Base-by-base conservation (phyloP, 2,888 invertebrate species). In the Eurois occulta region DNA sequence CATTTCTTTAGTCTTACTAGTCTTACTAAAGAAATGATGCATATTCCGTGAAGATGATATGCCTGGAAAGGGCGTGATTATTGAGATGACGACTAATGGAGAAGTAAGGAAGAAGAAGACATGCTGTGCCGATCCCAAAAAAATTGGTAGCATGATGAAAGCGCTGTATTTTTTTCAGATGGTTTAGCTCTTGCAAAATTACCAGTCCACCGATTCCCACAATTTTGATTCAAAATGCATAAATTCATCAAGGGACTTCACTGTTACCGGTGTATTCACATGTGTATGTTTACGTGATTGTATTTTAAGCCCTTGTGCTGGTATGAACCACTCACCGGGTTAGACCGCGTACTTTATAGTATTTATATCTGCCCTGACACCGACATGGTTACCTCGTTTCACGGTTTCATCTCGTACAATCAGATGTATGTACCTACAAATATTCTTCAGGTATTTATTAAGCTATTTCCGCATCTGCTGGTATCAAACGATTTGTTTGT, bases 341-440 rank as follows among this genome's bases (percentile, higher is more conserved):
- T 16, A 48, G 24, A 52, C 52, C 24, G 21, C 4, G 64, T 71
- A 81, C 46, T 85, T 68, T 46, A 69, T 77, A 68, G 74, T 83
- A 86, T 86, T 86, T 83, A 75, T 86, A 86, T 72, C 74, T 75
- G 71, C n/a, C 55, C 66, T 43, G 62, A 60, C 78, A 78, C 38
- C 72, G 52, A 72, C n/a, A 65, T 41, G 46, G 60, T 62, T 75
- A 48, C 65, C 60, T 69, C 46, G 41, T 73, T 74, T 65, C 60
- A 62, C 28, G 55, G 58, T 65, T 75, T 72, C 62, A 75, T 80
- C 21, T 72, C 52, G 58, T 69, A 32, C 32, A 64, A 52, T 55
- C 16, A 32, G 41, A 60, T 11, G 38, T 46, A 62, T 62, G n/a
- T 38, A 38, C 4, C 24, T 38, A 69, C 52, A 69, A 3, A 52